A percentile compares a stretch with the other conserved stretches of the same genome.
phyloP scores from a whole-genome alignment of 2,113 vertebrate genomes.

The Petromus typicus region DNA sequence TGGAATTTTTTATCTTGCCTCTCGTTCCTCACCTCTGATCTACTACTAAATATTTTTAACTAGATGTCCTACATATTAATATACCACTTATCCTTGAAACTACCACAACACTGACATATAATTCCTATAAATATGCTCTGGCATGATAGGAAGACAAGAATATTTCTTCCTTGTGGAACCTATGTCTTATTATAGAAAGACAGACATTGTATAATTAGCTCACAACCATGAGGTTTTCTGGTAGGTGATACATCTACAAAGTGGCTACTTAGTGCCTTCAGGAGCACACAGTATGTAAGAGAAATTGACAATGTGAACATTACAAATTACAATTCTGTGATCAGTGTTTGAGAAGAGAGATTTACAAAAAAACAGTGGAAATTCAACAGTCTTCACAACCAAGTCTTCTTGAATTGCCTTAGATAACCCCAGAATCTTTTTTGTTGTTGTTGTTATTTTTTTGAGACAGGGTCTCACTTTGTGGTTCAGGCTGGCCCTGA shows the following conservation, averaged over 20 bases:
- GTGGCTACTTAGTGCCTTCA: background rate
- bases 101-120: background rate
- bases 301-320: constrained; percentile 1
- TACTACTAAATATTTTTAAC: background rate
- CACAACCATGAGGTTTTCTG: constrained; percentile 14
- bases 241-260: background rate
- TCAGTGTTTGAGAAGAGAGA: background rate
- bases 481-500: too few species aligned
- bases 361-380: background rate
- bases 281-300: background rate
- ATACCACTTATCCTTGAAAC: background rate
- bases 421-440: background rate
- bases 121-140: background rate
- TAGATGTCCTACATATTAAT: background rate
- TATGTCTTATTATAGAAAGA: constrained; percentile 16
- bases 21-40: background rate
- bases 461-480: too few species aligned
- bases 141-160: background rate
- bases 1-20: background rate
- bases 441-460: too few species aligned
- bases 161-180: background rate
- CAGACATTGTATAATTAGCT: background rate
- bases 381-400: background rate
- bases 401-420: background rate
- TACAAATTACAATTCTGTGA: background rate